A percentile compares a stretch with the other conserved stretches of the same genome.
phyloP scores from a whole-genome alignment of 2,888 invertebrate genomes.

The Torymus texanus region DNA sequence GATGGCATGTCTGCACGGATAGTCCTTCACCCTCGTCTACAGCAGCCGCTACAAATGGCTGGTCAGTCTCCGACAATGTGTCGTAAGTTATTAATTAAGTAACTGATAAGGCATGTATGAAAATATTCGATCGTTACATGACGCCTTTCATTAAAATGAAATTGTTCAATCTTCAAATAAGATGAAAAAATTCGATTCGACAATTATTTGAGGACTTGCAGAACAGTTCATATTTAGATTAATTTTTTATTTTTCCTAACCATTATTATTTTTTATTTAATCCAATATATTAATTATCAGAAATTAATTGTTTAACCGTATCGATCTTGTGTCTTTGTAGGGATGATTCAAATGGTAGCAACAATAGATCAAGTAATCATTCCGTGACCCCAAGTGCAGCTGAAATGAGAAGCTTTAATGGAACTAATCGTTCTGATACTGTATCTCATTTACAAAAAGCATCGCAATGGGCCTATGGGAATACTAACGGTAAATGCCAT shows the following conservation, averaged over 20 bases:
- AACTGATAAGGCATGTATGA: no score
- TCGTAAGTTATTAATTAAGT: conserved; percentile 61
- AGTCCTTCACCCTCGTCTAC: conserved; percentile 66
- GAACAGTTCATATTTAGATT: no score
- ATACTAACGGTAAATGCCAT: conserved; percentile 66
- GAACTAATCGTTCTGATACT: conserved; percentile 73
- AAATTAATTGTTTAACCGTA: not conserved
- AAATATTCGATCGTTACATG: no score
- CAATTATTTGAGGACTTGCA: no score
- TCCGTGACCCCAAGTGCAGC: conserved; percentile 69
- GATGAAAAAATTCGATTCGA: no score
- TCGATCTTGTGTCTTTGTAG: conserved; percentile 57
- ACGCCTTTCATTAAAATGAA: no score
- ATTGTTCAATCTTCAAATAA: no score
- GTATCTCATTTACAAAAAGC: conserved; percentile 82
- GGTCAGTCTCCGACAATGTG: conserved; percentile 70
- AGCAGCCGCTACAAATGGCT: conserved; percentile 67
- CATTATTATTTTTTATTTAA: not conserved
- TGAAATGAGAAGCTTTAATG: conserved; percentile 70
- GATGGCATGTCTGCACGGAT: conserved; percentile 70
- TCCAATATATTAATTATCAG: not conserved
- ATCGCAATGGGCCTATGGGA: conserved; percentile 86
- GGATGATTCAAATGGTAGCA: conserved; percentile 61
- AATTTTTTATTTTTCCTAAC: no score
- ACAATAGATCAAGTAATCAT: conserved; percentile 60